Conservation (phyloP, 64 coral and sea anemone genomes). For the Montipora sp. region DNA sequence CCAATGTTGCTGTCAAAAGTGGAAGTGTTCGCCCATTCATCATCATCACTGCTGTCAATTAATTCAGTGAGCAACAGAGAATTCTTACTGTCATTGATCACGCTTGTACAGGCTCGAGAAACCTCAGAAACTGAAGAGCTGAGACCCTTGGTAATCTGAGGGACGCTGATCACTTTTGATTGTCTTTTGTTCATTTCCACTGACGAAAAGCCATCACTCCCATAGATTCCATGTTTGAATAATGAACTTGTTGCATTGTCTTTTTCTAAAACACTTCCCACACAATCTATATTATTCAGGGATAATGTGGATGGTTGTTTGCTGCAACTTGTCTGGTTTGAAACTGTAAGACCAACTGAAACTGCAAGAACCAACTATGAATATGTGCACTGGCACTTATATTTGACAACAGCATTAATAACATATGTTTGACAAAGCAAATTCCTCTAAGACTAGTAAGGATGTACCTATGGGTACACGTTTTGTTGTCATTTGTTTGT, state of each 20-base stretch:
- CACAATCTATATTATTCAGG: neutral
- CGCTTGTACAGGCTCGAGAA: neutral
- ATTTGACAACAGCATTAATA: no score
- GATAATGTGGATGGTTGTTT: neutral
- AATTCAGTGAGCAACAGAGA: constrained; percentile 13
- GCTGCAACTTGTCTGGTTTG: neutral
- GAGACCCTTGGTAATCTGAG: neutral
- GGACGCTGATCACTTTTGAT: neutral
- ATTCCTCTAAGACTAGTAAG: no score
- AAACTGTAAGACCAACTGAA: neutral
- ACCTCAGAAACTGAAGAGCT: neutral
- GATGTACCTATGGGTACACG: no score
- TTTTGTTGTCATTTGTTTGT: no score
- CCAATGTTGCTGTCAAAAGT: constrained; percentile 7
- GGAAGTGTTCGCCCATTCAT: constrained; percentile 59
- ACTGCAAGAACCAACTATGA: neutral
- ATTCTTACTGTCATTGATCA: constrained; percentile 10
- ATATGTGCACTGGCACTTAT: no score
- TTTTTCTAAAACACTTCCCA: constrained; percentile 10
- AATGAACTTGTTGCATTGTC: neutral
- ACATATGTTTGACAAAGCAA: no score
- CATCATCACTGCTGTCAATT: constrained; percentile 61
- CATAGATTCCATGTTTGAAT: neutral
- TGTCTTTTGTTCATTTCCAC: neutral
- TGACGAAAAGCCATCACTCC: neutral